A percentile compares a stretch with the other conserved stretches of the same genome.
Evolutionary conservation across 2,797 vertebrate genomes (phyloP).

Genomic region (Phalloptychus januarius): DNA sequence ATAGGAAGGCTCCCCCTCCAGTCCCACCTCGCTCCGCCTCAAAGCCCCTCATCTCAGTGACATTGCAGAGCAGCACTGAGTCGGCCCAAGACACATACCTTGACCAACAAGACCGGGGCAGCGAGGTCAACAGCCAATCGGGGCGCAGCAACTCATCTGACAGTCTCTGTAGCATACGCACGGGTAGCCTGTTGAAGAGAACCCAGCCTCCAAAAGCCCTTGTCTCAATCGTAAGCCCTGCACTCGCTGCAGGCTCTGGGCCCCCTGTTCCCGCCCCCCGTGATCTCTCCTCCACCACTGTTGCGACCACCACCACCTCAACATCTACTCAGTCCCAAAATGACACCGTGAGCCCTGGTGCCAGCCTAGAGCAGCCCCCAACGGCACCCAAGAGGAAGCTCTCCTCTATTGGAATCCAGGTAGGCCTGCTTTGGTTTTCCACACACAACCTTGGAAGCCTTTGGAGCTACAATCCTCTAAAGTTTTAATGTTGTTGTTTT

Average conservation of each 20-base stretch:
- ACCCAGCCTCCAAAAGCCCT: conserved; percentile 48
- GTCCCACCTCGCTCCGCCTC: conserved; percentile 94
- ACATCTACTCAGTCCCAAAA: conserved; percentile 83
- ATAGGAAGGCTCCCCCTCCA: conserved; percentile 93
- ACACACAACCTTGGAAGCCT: background rate
- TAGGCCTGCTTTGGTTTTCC: conserved; percentile 52
- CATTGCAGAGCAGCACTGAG: conserved; percentile 98
- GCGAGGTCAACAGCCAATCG: conserved; percentile 95
- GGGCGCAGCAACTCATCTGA: conserved; percentile 97
- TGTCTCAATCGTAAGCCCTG: conserved; percentile 53
- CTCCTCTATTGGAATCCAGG: conserved; percentile 96
- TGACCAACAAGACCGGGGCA: conserved; percentile 94
- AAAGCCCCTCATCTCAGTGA: conserved; percentile 97
- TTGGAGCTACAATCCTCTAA: conserved; percentile 1
- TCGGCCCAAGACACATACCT: conserved; percentile 97
- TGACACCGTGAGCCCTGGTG: conserved; percentile 84
- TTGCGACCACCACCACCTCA: conserved; percentile 63
- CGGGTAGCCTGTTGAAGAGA: conserved; percentile 88
- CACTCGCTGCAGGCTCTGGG: conserved; percentile 69
- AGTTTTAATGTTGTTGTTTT: conserved; percentile 35
- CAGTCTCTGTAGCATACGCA: conserved; percentile 95
- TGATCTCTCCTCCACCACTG: conserved; percentile 67
- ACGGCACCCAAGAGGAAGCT: conserved; percentile 89
- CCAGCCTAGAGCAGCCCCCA: conserved; percentile 84
- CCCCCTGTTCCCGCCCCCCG: conserved; percentile 71